Evolutionary conservation across 2,113 vertebrate species (phyloP).

Genomic region (Hypocryptadius cinnamomeus): DNA sequence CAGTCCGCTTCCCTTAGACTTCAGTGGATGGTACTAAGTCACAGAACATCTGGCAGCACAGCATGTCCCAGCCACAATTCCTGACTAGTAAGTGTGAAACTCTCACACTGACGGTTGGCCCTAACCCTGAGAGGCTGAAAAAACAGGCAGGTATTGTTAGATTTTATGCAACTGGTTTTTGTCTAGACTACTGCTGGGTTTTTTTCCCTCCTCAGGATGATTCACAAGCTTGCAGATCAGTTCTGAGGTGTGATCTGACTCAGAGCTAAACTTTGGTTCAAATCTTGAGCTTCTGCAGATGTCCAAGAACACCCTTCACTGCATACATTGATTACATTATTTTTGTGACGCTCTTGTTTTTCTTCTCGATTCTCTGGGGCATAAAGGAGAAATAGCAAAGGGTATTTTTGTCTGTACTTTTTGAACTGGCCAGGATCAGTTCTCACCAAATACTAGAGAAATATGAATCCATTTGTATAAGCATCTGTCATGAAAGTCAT

Average conservation of each 20-base stretch:
- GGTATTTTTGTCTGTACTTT: background rate
- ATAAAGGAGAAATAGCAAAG: background rate
- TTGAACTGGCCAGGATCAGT: background rate
- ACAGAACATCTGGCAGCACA: background rate
- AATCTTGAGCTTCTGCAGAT: background rate
- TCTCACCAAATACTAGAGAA: background rate
- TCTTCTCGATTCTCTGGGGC: background rate
- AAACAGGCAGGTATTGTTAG: background rate
- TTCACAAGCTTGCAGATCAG: background rate
- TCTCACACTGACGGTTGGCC: background rate
- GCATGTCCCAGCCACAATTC: background rate
- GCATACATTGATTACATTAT: background rate
- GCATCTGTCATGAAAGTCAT: background rate
- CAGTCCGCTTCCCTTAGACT: background rate
- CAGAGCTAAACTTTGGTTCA: constrained; percentile 20
- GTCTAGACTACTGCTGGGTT: background rate
- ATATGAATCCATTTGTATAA: background rate
- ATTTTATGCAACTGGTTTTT: constrained; percentile 18
- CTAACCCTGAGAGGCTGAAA: background rate
- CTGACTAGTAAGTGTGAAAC: background rate
- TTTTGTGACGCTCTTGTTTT: background rate
- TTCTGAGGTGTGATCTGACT: constrained; percentile 7
- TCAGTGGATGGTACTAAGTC: background rate
- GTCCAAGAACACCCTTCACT: background rate
- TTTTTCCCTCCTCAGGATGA: background rate